Percentiles rank a stretch among this genome's conserved stretches.
These are phyloP conservation scores for Cyrtorhinus lividipennis DNA, from an alignment of 1,140 invertebrate species.

Conservation along the genomic window DNA sequence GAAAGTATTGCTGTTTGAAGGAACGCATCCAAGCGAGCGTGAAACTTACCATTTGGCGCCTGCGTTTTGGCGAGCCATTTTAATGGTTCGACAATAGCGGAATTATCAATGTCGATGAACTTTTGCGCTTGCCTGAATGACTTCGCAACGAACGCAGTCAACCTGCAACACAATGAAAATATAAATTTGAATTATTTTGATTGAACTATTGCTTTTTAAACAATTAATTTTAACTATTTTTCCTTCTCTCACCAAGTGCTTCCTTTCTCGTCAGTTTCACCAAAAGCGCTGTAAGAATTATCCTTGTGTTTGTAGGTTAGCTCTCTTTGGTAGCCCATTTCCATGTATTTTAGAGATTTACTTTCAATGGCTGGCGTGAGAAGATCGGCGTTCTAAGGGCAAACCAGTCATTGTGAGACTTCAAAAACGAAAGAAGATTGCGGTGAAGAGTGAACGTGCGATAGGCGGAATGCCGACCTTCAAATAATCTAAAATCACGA, in stretches of 20 bases:
- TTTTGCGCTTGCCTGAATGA: constrained; percentile 70
- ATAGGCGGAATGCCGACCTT: constrained; percentile 34
- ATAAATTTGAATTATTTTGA: too few relatives aligned
- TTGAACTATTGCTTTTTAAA: too few relatives aligned
- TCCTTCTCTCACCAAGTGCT: constrained; percentile 96
- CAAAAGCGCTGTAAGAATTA: constrained; percentile 92
- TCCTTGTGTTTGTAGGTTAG: constrained; percentile 77
- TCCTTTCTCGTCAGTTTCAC: constrained; percentile 58
- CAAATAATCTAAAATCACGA: constrained; percentile 70
- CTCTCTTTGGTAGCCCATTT: constrained; percentile 81
- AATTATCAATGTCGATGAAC: constrained; percentile 64
- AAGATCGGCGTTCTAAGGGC: too few relatives aligned
- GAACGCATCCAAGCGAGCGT: too few relatives aligned
- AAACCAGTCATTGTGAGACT: too few relatives aligned
- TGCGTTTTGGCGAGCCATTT: constrained; percentile 68
- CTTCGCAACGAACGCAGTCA: constrained; percentile 86
- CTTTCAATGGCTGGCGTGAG: constrained; percentile 48
- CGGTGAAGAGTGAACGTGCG: neutral
- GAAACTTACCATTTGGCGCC: constrained; percentile 49
- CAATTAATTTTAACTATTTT: too few relatives aligned
- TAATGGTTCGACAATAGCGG: constrained; percentile 54
- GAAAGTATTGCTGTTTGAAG: too few relatives aligned
- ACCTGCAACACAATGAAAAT: constrained; percentile 35
- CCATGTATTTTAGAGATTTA: constrained; percentile 59
- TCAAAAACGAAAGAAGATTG: constrained; percentile 28